A percentile compares a stretch with the other conserved stretches of the same genome.
phyloP scores from a whole-genome alignment of 2,113 vertebrate species.

The Cercopithecus mona region DNA sequence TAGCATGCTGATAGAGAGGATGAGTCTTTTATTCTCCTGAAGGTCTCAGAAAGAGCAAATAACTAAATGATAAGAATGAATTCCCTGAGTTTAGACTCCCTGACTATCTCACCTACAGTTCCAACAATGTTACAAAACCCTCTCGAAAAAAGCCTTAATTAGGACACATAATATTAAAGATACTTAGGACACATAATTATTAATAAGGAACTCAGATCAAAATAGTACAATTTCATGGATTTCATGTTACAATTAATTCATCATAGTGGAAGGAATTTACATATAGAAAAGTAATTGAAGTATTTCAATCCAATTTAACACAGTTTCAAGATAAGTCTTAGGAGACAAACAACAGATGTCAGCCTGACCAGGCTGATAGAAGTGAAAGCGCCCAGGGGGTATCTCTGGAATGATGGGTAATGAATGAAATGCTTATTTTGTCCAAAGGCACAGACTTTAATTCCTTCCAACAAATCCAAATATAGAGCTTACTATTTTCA shows the following conservation, averaged over 20 bases:
- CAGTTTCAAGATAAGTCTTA: slow-evolving; percentile 53
- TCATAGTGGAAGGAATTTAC: slow-evolving; percentile 45
- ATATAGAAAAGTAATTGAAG: slow-evolving; percentile 46
- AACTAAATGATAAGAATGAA: not conserved
- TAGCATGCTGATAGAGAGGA: not conserved
- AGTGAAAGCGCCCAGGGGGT: not conserved
- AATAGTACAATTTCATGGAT: slow-evolving; percentile 43
- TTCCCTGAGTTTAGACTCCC: not conserved
- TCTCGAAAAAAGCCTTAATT: not conserved
- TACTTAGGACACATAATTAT: slow-evolving; percentile 44
- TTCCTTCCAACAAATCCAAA: slow-evolving; percentile 58
- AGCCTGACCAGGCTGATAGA: not conserved
- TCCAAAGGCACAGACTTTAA: slow-evolving; percentile 42
- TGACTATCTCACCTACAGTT: not conserved
- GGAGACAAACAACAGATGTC: slow-evolving; percentile 61
- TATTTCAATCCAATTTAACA: slow-evolving; percentile 63
- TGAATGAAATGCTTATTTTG: not conserved
- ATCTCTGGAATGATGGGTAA: not conserved
- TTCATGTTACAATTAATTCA: slow-evolving; percentile 50
- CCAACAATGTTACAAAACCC: not conserved
- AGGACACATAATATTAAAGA: slow-evolving; percentile 16
- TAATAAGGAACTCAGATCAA: slow-evolving; percentile 39
- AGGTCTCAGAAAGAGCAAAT: not conserved
- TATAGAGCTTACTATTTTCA: not conserved
- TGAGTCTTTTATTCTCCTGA: not conserved